phyloP scores from a whole-genome alignment of 1,140 invertebrate species.

The Drosophila sturtevanti region DNA sequence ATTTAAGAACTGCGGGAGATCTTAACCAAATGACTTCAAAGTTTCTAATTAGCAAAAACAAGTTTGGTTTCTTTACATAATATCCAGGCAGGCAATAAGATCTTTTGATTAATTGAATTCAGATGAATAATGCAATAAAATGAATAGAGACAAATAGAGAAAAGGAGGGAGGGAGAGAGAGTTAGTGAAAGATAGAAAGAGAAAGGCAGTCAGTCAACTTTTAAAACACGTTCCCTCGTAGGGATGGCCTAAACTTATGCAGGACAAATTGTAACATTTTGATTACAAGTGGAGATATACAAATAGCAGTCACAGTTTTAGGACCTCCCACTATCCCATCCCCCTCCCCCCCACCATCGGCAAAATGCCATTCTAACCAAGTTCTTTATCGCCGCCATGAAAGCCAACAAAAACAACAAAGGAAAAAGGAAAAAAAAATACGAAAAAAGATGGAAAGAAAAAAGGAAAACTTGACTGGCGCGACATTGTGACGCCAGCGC shows the following conservation, averaged over 20 bases:
- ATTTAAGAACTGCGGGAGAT: conserved; percentile 37
- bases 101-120: conserved; percentile 43
- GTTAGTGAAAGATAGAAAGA: no score
- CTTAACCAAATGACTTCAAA: conserved; percentile 21
- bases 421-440: conserved; percentile 22
- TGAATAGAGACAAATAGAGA: background rate
- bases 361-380: conserved; percentile 22
- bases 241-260: background rate
- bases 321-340: background rate
- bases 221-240: background rate
- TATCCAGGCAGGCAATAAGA: conserved; percentile 3
- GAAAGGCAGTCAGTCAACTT: background rate
- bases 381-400: conserved; percentile 44
- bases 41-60: conserved; percentile 51
- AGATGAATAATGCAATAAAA: conserved; percentile 19
- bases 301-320: background rate
- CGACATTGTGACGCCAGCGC: conserved; percentile 76
- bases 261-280: conserved; percentile 11
- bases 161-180: no score
- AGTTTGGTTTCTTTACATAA: conserved; percentile 10
- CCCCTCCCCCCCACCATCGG: conserved; percentile 31
- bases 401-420: conserved; percentile 13
- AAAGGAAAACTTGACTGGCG: conserved; percentile 73
- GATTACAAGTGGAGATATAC: conserved; percentile 13
- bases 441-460: conserved; percentile 12